Conservation (phyloP, 1,140 invertebrate genomes). For the Anadara kagoshimensis region DNA sequence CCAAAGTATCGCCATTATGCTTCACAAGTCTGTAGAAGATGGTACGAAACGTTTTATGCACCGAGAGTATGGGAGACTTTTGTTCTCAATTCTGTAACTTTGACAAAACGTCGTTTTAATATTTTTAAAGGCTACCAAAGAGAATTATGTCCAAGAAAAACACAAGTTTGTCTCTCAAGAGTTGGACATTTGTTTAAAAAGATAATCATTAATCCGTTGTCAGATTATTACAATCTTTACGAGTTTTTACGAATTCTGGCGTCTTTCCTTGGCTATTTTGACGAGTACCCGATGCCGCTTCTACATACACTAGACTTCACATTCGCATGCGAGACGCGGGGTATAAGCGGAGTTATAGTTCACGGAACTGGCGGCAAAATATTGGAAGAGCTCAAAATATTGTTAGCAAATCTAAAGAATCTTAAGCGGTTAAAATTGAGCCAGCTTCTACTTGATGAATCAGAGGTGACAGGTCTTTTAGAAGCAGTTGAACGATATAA, state of each 20-base stretch:
- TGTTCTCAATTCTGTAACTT: conserved; percentile 81
- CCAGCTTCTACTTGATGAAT: conserved; percentile 84
- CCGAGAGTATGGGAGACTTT: conserved; percentile 82
- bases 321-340: conserved; percentile 83
- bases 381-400: conserved; percentile 68
- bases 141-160: conserved; percentile 57
- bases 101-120: conserved; percentile 85
- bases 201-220: conserved; percentile 83
- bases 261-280: conserved; percentile 56
- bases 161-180: conserved; percentile 80
- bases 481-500: conserved; percentile 81
- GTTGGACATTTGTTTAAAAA: conserved; percentile 82
- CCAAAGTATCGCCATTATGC: conserved; percentile 84
- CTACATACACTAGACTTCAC: conserved; percentile 79
- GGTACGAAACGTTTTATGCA: conserved; percentile 85
- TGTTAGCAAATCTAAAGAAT: conserved; percentile 82
- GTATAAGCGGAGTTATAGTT: conserved; percentile 75
- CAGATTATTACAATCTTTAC: conserved; percentile 88
- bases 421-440: conserved; percentile 82
- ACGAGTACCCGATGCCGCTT: conserved; percentile 64
- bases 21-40: conserved; percentile 82
- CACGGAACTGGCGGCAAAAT: conserved; percentile 82
- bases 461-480: conserved; percentile 76
- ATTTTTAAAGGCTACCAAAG: conserved; percentile 85
- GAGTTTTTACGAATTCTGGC: conserved; percentile 80